phyloP scores from a whole-genome alignment of 2,888 invertebrate genomes.

The Diadromus collaris region DNA sequence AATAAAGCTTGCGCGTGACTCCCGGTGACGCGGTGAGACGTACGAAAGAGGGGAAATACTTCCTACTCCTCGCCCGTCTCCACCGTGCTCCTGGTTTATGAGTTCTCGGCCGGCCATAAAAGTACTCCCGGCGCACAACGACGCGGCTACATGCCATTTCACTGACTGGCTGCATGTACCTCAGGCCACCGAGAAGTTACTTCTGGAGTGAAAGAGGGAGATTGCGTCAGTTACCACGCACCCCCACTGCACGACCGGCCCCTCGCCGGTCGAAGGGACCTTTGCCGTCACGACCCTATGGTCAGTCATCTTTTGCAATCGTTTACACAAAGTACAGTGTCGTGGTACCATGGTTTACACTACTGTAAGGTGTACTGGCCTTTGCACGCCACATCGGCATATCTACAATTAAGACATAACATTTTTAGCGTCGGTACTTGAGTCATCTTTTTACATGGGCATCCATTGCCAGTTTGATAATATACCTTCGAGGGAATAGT shows the following conservation, averaged over 20 bases:
- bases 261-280: constrained; percentile 37
- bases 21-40: constrained; percentile 64
- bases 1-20: constrained; percentile 69
- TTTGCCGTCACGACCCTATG: constrained; percentile 40
- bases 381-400: no score
- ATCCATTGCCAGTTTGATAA: background rate
- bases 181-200: constrained; percentile 25
- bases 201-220: constrained; percentile 3
- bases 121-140: constrained; percentile 54
- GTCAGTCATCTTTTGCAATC: constrained; percentile 39
- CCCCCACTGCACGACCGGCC: no score
- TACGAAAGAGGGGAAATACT: constrained; percentile 56
- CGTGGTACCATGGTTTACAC: background rate
- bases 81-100: constrained; percentile 60
- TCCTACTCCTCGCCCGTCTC: background rate
- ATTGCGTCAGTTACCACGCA: constrained; percentile 43
- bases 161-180: constrained; percentile 31
- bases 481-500: background rate
- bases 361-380: background rate
- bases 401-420: no score
- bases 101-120: constrained; percentile 59
- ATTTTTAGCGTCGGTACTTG: no score
- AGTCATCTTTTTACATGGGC: background rate
- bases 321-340: background rate
- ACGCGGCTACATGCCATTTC: constrained; percentile 46